Percentiles rank a stretch among this genome's conserved stretches.
Evolutionary conservation across 2,797 vertebrate species (phyloP).

Genomic region (Gymnopithys bicolor): DNA sequence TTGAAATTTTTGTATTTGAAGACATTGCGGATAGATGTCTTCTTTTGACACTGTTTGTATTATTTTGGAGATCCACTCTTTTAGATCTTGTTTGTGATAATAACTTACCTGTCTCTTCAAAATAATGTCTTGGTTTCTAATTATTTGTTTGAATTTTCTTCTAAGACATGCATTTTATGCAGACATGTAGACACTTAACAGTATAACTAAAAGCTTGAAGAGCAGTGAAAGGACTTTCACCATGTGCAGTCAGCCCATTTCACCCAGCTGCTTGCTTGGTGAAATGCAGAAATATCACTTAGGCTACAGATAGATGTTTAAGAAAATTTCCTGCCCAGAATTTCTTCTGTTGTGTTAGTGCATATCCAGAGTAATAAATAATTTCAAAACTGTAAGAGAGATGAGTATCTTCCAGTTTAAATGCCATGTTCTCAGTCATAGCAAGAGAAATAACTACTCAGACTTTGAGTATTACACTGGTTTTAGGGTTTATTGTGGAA

Average conservation of each 20-base stretch:
- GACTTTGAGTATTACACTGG: background rate
- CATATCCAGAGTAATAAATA: background rate
- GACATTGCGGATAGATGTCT: background rate
- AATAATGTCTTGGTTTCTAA: background rate
- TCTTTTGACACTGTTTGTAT: background rate
- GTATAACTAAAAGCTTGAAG: background rate
- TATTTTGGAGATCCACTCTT: background rate
- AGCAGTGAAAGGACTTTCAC: background rate
- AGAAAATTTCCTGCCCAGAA: background rate
- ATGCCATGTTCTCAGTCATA: background rate
- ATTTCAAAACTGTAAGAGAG: background rate
- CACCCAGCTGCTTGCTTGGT: background rate
- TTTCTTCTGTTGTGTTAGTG: background rate
- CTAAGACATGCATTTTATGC: background rate
- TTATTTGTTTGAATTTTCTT: background rate
- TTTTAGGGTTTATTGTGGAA: background rate
- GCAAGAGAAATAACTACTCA: background rate
- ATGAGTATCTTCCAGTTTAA: background rate
- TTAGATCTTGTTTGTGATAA: background rate
- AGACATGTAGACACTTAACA: background rate
- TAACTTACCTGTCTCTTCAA: background rate
- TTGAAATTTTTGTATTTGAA: background rate
- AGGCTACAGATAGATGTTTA: background rate
- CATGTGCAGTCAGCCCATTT: fast-evolving
- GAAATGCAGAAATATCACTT: background rate